Percentiles rank a stretch among this genome's conserved stretches.
Conservation (phyloP, 1,140 invertebrate genomes). For the Mactra quadrangularis region DNA sequence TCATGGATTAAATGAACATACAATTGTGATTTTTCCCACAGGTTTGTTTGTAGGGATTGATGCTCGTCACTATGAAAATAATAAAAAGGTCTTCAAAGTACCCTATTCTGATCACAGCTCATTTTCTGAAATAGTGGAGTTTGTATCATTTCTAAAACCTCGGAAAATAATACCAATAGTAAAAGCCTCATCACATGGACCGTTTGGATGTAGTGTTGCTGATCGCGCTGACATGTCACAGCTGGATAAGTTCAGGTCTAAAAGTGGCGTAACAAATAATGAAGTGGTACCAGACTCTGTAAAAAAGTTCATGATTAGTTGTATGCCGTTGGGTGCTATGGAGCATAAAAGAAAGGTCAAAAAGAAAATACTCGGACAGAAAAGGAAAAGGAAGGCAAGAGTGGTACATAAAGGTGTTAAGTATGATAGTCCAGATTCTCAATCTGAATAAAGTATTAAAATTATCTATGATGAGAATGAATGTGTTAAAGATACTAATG, state of each 20-base stretch:
- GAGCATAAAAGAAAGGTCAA: slow-evolving; percentile 22
- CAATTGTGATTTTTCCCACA: slow-evolving; percentile 82
- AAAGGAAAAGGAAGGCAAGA: background rate
- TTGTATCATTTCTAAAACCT: slow-evolving; percentile 81
- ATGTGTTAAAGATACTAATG: no score
- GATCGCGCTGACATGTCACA: slow-evolving; percentile 75
- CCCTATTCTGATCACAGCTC: slow-evolving; percentile 84
- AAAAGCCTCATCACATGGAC: slow-evolving; percentile 64
- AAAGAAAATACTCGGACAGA: no score
- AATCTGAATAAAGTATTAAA: no score
- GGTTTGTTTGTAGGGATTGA: slow-evolving; percentile 79
- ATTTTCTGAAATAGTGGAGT: slow-evolving; percentile 80
- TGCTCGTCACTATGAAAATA: slow-evolving; percentile 69
- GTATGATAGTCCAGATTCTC: slow-evolving; percentile 26
- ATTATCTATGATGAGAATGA: no score
- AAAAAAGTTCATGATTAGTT: slow-evolving; percentile 31
- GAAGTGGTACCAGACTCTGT: slow-evolving; percentile 34
- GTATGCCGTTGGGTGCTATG: background rate
- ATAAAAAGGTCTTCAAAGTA: slow-evolving; percentile 77
- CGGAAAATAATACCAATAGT: slow-evolving; percentile 81
- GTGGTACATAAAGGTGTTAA: slow-evolving; percentile 27
- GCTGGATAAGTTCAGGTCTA: slow-evolving; percentile 66
- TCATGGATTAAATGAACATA: slow-evolving; percentile 69
- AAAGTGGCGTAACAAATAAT: background rate
- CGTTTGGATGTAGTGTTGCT: slow-evolving; percentile 69